phyloP scores from a whole-genome alignment of 2,113 vertebrate species.

The Callipepla squamata region DNA sequence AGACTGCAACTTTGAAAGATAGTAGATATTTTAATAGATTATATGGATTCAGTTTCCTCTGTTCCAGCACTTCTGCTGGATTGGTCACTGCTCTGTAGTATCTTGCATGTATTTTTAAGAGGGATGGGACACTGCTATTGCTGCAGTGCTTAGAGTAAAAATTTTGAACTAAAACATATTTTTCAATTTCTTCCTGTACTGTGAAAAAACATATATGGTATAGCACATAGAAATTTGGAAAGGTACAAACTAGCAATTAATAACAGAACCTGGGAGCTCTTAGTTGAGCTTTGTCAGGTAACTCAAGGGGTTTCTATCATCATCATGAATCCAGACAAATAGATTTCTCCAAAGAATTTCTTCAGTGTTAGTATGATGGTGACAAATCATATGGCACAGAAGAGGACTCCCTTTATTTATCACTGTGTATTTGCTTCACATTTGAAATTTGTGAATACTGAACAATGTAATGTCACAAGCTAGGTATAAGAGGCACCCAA shows the following conservation, averaged over 20 bases:
- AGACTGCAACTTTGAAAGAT: neutral
- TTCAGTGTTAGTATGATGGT: neutral
- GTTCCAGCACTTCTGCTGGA: neutral
- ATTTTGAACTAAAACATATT: neutral
- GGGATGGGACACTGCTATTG: neutral
- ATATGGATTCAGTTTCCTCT: neutral
- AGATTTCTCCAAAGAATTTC: neutral
- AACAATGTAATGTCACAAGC: rapidly evolving
- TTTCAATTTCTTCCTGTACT: neutral
- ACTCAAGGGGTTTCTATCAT: neutral
- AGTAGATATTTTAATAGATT: neutral
- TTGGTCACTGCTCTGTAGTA: neutral
- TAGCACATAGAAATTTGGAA: neutral
- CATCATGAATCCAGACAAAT: neutral
- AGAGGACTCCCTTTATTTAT: neutral
- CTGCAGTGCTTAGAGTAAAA: neutral
- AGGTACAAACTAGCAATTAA: neutral
- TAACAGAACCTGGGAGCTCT: neutral
- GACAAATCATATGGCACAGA: rapidly evolving
- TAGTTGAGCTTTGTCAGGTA: neutral
- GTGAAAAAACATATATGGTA: neutral
- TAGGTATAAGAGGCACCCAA: neutral
- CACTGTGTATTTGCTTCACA: neutral
- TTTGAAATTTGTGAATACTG: neutral
- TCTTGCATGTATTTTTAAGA: neutral